Conservation (phyloP, 2,888 invertebrate species). For the Tenthredo distinguenda region DNA sequence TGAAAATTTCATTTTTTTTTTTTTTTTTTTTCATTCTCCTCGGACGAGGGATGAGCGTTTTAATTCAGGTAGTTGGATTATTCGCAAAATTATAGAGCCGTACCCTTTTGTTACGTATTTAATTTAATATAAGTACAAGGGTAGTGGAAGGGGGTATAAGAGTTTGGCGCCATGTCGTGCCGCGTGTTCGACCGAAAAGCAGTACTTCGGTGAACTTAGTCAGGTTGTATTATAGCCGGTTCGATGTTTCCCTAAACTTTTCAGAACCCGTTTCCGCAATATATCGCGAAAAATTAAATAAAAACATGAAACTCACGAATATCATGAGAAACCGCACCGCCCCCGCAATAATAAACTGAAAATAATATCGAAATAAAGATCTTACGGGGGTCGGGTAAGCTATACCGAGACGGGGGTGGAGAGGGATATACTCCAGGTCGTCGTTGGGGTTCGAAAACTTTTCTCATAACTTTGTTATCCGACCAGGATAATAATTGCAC, state of each 20-base stretch:
- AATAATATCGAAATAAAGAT: constrained; percentile 55
- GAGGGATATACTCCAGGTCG: constrained; percentile 26
- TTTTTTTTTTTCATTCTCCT: too few species aligned
- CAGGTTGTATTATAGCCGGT: not conserved
- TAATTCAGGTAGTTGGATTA: not conserved
- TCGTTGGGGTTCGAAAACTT: constrained; percentile 46
- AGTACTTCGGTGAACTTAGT: constrained; percentile 20
- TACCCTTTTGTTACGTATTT: not conserved
- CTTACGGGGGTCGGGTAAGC: constrained; percentile 30
- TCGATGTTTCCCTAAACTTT: constrained; percentile 25
- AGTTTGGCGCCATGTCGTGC: not conserved
- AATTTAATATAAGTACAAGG: constrained; percentile 5
- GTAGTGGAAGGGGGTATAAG: not conserved
- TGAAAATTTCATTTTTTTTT: not conserved
- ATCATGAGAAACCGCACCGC: constrained; percentile 34
- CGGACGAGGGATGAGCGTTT: not conserved
- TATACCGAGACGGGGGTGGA: not conserved
- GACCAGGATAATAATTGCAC: constrained; percentile 49
- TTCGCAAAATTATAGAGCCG: not conserved
- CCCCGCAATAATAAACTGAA: constrained; percentile 50
- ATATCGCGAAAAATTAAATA: not conserved
- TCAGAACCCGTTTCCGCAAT: constrained; percentile 11
- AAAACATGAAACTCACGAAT: constrained; percentile 1
- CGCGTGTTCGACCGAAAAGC: not conserved
- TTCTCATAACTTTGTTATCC: constrained; percentile 52